A percentile compares a stretch with the other conserved stretches of the same genome.
Evolutionary conservation across 2,113 vertebrate genomes (phyloP).

Genomic region (Anoplopoma fimbria): DNA sequence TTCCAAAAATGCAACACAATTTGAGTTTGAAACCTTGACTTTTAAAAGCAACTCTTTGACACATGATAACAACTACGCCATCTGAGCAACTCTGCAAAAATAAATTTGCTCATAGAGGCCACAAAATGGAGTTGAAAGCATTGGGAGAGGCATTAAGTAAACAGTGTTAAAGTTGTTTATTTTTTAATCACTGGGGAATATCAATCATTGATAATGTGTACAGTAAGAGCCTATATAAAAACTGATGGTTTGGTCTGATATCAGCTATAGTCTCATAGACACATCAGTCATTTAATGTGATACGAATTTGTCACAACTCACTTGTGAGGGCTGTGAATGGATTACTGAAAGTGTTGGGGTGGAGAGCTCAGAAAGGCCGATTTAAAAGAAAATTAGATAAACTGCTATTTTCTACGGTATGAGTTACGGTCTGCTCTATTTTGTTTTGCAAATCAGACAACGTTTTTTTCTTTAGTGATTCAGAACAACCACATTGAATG

Average conservation of each 20-base stretch:
- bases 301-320: neutral
- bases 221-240: neutral
- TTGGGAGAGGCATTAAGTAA: no score
- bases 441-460: neutral
- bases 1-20: neutral
- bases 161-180: no score
- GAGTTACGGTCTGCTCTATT: neutral
- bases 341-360: neutral
- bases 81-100: no score
- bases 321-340: neutral
- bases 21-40: neutral
- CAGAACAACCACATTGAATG: neutral
- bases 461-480: neutral
- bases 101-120: no score
- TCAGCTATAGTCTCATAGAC: neutral
- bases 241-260: neutral
- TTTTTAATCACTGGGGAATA: neutral
- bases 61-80: no score
- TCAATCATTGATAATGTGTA: no score
- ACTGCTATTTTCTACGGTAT: neutral
- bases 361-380: neutral
- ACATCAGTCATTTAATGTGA: neutral
- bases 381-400: neutral
- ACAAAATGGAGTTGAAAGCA: no score
- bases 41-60: neutral